Conservation (phyloP, 2,113 vertebrate species). For the Pseudopodoces humilis region DNA sequence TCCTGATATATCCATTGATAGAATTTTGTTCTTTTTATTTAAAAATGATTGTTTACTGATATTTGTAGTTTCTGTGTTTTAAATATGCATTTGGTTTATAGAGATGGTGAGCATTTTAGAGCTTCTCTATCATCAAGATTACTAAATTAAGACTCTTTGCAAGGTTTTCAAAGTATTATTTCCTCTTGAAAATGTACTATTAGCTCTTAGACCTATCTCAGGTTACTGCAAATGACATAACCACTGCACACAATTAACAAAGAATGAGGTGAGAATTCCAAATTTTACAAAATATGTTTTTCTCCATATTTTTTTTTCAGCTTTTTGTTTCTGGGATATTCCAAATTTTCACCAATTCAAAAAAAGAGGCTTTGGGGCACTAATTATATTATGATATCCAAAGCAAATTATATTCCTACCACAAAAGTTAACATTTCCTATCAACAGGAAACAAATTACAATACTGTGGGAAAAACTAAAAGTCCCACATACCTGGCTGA, state of each 20-base stretch:
- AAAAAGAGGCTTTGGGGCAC: background rate
- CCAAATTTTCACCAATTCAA: background rate
- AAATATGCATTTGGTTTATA: background rate
- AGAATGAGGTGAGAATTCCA: background rate
- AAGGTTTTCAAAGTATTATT: background rate
- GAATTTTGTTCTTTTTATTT: background rate
- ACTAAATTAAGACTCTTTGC: background rate
- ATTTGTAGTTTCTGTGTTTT: background rate
- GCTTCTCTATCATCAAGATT: background rate
- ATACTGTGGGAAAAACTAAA: slow-evolving; percentile 8
- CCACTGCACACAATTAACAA: background rate
- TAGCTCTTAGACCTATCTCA: background rate
- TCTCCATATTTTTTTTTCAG: background rate
- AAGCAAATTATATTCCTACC: background rate
- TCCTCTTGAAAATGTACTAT: background rate
- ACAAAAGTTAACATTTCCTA: background rate
- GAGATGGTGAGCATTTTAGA: background rate
- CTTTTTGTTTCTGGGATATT: background rate
- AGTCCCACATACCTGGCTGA: slow-evolving; percentile 22
- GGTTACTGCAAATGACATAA: background rate
- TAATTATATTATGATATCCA: background rate
- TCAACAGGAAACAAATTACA: background rate
- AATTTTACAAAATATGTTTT: background rate
- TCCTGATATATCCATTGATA: background rate
- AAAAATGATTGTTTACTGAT: background rate